A percentile compares a stretch with the other conserved stretches of the same genome.
These are phyloP conservation scores for Nasonia giraulti DNA, from an alignment of 1,140 invertebrate genomes.

Conservation along the genomic window DNA sequence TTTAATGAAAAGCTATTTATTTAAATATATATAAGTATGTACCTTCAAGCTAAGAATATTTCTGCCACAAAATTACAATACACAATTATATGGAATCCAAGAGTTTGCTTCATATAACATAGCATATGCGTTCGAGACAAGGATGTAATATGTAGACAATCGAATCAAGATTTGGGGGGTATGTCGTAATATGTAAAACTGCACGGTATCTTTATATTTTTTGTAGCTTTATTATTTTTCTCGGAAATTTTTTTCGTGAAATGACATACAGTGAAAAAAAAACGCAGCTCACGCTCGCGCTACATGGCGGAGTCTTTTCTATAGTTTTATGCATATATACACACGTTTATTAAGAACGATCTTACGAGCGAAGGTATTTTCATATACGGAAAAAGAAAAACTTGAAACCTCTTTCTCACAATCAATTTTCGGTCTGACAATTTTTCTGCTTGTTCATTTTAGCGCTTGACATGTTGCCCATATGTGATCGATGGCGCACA, in stretches of 20 bases:
- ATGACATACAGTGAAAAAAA: constrained; percentile 45
- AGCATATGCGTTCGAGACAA: not conserved
- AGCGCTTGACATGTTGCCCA: not conserved
- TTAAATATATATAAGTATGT: not conserved
- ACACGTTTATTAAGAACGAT: constrained; percentile 50
- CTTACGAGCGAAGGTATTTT: constrained; percentile 43
- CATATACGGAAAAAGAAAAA: constrained; percentile 24
- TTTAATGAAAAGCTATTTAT: constrained; percentile 18
- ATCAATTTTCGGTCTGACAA: constrained; percentile 14
- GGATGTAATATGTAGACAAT: not conserved
- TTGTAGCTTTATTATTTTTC: constrained; percentile 49
- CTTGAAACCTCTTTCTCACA: constrained; percentile 19
- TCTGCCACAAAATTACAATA: not conserved
- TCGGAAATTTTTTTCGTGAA: constrained; percentile 40
- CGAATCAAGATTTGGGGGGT: constrained; percentile 8
- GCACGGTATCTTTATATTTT: constrained; percentile 28
- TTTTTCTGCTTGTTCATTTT: not conserved
- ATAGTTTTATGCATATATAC: constrained; percentile 50
- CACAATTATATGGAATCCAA: not conserved
- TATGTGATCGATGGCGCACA: constrained; percentile 15
- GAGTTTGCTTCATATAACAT: not conserved
- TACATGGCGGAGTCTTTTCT: constrained; percentile 40
- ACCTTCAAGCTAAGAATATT: not conserved
- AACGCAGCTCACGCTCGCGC: constrained; percentile 48
- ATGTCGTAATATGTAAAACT: constrained; percentile 29